Conservation (phyloP, 2,888 invertebrate species). For the Acleris cristana region DNA sequence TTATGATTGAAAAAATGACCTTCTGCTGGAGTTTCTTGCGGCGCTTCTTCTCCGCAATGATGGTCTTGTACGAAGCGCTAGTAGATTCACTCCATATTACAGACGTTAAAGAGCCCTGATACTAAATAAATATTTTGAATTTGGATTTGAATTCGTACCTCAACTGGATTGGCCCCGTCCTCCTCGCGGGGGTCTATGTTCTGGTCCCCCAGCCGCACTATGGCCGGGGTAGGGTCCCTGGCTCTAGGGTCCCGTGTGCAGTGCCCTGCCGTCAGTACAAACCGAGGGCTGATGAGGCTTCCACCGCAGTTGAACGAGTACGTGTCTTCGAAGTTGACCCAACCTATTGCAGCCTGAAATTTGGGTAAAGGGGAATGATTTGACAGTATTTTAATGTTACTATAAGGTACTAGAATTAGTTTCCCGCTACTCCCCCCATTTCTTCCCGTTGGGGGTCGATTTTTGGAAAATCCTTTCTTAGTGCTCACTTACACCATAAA, state of each 20-base stretch:
- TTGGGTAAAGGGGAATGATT: neutral
- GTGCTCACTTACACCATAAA: no score
- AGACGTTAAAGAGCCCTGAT: no score
- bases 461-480: no score
- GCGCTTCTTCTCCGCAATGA: no score
- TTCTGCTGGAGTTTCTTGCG: no score
- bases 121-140: no score
- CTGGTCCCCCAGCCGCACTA: slow-evolving; percentile 84
- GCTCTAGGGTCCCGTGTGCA: slow-evolving; percentile 50
- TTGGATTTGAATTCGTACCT: slow-evolving; percentile 40
- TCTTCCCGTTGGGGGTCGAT: no score
- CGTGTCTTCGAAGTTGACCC: slow-evolving; percentile 52
- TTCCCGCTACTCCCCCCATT: no score
- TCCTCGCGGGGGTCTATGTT: slow-evolving; percentile 72
- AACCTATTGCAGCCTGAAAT: slow-evolving; percentile 67
- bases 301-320: slow-evolving; percentile 86
- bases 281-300: slow-evolving; percentile 85
- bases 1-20: no score
- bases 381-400: neutral
- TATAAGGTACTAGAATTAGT: no score
- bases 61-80: no score
- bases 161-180: slow-evolving; percentile 78
- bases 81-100: no score
- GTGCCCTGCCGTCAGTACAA: slow-evolving; percentile 87
- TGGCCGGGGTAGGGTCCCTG: slow-evolving; percentile 64